A percentile compares a stretch with the other conserved stretches of the same genome.
Evolutionary conservation across 2,113 vertebrate species (phyloP).

Genomic region (Gallinago paraguaiae): DNA sequence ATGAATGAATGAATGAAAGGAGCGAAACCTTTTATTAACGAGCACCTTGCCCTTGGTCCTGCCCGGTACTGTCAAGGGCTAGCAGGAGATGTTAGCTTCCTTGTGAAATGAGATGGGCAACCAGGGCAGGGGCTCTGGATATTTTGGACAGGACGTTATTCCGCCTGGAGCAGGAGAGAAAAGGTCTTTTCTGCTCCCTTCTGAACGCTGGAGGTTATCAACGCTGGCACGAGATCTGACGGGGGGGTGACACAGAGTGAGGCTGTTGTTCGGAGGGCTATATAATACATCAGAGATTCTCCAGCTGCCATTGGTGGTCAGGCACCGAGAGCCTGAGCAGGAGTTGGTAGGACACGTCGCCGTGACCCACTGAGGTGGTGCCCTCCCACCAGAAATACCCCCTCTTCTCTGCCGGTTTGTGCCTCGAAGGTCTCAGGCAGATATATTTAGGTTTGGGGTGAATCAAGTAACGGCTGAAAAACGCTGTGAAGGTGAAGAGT

Average conservation of each 20-base stretch:
- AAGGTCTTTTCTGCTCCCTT: conserved; percentile 39
- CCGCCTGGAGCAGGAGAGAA: background rate
- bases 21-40: conserved; percentile 1
- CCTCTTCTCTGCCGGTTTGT: background rate
- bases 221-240: conserved; percentile 38
- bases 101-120: background rate
- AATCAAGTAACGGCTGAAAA: conserved; percentile 43
- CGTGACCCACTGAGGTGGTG: background rate
- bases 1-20: conserved; percentile 60
- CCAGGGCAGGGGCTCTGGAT: background rate
- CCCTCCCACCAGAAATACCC: background rate
- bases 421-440: conserved; percentile 6
- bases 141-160: background rate
- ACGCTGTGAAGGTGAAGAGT: conserved; percentile 50
- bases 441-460: conserved; percentile 38
- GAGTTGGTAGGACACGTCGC: background rate
- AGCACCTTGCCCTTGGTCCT: conserved; percentile 48
- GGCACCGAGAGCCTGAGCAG: background rate
- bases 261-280: conserved; percentile 39
- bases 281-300: background rate
- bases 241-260: background rate
- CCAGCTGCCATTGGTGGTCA: background rate
- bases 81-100: background rate
- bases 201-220: conserved; percentile 33
- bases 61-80: background rate